Evolutionary conservation across 2,888 invertebrate species (phyloP).

Genomic region (Uloborus plumipes): DNA sequence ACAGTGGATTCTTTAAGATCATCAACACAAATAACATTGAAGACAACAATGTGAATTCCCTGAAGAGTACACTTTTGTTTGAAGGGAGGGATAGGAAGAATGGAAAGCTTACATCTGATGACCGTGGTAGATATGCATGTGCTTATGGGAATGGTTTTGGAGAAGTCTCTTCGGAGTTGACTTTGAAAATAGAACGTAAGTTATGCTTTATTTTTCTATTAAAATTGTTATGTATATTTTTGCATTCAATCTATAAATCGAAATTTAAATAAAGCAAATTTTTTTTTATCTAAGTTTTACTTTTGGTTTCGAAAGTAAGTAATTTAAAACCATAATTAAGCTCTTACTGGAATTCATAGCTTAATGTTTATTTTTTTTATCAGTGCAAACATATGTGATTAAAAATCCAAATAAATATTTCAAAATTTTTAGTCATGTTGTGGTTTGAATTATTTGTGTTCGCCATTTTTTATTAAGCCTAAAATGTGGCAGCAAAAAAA

Average conservation of each 20-base stretch:
- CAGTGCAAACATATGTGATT: too few species aligned
- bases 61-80: slow-evolving; percentile 86
- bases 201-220: neutral
- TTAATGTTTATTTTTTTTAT: too few species aligned
- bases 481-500: too few species aligned
- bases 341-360: too few species aligned
- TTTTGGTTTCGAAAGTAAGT: too few species aligned
- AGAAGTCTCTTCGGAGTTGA: slow-evolving; percentile 86
- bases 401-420: too few species aligned
- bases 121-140: slow-evolving; percentile 89
- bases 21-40: slow-evolving; percentile 81
- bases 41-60: slow-evolving; percentile 83
- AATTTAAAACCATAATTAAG: too few species aligned
- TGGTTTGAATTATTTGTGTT: too few species aligned
- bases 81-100: slow-evolving; percentile 79
- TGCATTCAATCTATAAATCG: neutral
- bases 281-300: too few species aligned
- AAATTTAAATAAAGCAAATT: neutral
- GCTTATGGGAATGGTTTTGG: slow-evolving; percentile 91
- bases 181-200: slow-evolving; percentile 84
- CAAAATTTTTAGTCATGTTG: too few species aligned
- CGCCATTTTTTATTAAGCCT: too few species aligned
- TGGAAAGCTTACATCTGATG: slow-evolving; percentile 75
- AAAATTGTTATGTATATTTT: neutral
- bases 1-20: slow-evolving; percentile 81